Evolutionary conservation across 1,140 invertebrate genomes (phyloP), one percentile per base, ranked within the genome.

Genomic region (Glossosoma conforme): DNA sequence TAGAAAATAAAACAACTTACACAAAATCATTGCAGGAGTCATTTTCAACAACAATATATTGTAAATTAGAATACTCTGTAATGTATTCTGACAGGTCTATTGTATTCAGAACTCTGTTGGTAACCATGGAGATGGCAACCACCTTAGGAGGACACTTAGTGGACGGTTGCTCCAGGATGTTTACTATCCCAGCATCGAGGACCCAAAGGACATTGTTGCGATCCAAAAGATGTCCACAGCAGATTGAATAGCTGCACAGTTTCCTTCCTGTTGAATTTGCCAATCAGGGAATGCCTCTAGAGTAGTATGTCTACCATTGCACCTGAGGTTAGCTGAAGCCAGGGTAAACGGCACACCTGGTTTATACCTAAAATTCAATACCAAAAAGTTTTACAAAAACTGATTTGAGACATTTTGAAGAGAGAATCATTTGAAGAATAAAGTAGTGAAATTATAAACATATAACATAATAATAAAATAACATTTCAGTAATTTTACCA

Each of bases 211-310:
- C 62, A 18, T 69, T 62, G 22, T 69, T 70, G 18, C 62, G 64
- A 62, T 82, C 80, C 4, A 82, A 41, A 74, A 77, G 9, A 82
- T 60, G 56, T 83, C 81, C 0, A 82, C 79, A 0, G 75, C 79
- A 10, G 76, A 80, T 38, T 81, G 78, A 2, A 82, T 58, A 0
- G 76, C 74, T 21, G 73, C 69, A 54, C 74, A 78, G 47, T 75
- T 74, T 13, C 75, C 76, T 58, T 80, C 77, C 58, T 82, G 77
- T 52, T 82, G 80, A 38, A 73, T 59, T 2, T 70, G 66, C 80
- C 80, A 82, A 48, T 76, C 76, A 2, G 81, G 81, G 46, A 72
- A 82, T 0, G 81, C 73, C 3, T 61, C 54, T n/a, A 56, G 33
- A 6, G 10, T 41, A 8, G 30, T 9, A 4, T 46, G 30, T 15